Base-by-base conservation (phyloP, 2,888 invertebrate species). In the Thecocarcelia acutangulata region DNA sequence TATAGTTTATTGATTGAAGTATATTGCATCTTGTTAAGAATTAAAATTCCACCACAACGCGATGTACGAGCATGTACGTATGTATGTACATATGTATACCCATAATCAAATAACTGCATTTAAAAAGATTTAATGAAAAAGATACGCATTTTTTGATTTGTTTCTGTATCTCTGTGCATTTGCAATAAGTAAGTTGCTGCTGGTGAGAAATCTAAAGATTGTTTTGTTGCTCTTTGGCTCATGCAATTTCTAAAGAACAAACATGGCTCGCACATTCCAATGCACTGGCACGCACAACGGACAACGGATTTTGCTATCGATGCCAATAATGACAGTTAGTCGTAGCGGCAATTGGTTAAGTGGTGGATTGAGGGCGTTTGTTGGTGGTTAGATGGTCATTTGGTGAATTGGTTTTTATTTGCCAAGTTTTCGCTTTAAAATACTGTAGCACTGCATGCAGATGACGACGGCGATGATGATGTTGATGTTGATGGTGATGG, bases 271-370 rank as follows among this genome's bases (percentile, higher is more conserved):
- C n/a, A 54, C 9, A 54, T 52, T 13, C 48, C n/a, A 17, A 15
- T 59, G 19, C 50, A 59, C 48, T 50, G 59, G 63, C 19, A 59
- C 48, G 63, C 52, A 59, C n/a, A n/a, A n/a, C 28, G 44, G 42
- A 61, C 33, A 61, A 76, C 61, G 54, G 63, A 48, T 63, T 77
- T 64, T 58, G 42, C 70, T 76, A 52, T 52, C 75, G 56, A 48
- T 73, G 68, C 73, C 73, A 69, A 73, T 64, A 74, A 73, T 77
- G 81, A 64, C 68, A 77, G 68, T 70, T 75, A 70, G 80, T 61
- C 69, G 63, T 63, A 40, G 48, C 64, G 70, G 37, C 75, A 70
- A 63, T 63, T 77, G 68, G 50, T 40, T 56, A 33, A 54, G 66
- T 70, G 54, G 37, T 68, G 56, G 58, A 24, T 17, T 63, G 33